Evolutionary conservation across 2,888 invertebrate species (phyloP), one percentile per base, ranked within the genome.

Genomic region (Calliphora vomitoria): DNA sequence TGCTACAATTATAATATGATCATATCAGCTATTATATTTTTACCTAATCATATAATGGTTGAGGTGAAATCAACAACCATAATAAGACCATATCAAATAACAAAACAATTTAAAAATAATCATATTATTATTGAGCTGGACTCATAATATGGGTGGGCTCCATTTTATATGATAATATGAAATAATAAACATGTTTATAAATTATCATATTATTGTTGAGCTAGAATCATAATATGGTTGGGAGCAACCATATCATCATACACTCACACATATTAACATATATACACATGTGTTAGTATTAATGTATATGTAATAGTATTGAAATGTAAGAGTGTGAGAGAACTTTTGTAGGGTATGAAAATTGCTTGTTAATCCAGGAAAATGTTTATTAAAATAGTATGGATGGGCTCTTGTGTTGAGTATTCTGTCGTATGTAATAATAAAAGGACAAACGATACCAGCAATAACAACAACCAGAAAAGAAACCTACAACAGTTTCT

Each of bases 291-390:
- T 13, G 11, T 41, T n/a, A 11, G 66, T 44, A 3, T 47, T 60
- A 6, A 60, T 44, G 13, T 38, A 25, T 15, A 4, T 41, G 20
- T 15, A 5, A 55, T 55, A 10, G 20, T 55, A 20, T 20, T 25
- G 20, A 55, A 20, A 6, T 47, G 47, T 15, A 47, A 5, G 13
- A 31, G 31, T 15, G 6, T 31, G 4, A 31, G 11, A n/a, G 13
- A 10, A 10, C 25, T 64, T 62, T 50, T 69, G 41, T 58, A 41
- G 41, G 20, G 62, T 71, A 71, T 53, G 53, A 83, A 83, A 83
- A 83, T 71, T 76, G 60, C 69, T 74, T 66, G 76, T 60, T 69
- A 82, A 76, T 76, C 76, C 76, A 35, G 60, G 35, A 69, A 76
- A 69, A 76, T 82, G 35, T 69, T 35, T 82, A 58, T 18, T 69